Conservation (phyloP, 2,888 invertebrate species). For the Machimus atricapillus region DNA sequence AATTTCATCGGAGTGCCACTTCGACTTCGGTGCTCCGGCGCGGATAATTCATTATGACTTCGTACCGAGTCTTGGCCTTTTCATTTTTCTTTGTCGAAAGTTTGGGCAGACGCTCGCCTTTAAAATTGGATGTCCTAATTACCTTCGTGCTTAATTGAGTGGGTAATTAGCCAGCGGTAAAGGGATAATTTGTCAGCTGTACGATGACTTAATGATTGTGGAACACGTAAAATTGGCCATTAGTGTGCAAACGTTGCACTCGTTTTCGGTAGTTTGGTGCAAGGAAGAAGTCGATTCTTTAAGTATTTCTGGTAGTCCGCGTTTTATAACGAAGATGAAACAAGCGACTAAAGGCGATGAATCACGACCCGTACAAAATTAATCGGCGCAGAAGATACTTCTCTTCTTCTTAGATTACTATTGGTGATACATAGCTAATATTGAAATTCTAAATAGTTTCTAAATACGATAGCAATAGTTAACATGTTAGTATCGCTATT, state of each 20-base stretch:
- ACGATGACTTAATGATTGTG: background rate
- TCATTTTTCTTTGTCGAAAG: background rate
- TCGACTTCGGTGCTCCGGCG: background rate
- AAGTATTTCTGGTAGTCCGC: no score
- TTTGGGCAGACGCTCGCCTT: background rate
- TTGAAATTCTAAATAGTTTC: no score
- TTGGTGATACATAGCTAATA: no score
- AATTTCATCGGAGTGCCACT: background rate
- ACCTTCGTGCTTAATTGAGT: background rate
- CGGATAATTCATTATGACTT: background rate
- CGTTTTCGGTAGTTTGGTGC: background rate
- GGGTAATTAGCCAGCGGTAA: background rate
- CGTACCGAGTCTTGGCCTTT: background rate
- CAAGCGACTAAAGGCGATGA: no score
- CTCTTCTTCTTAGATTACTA: no score
- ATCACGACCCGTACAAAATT: no score
- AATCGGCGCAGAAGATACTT: no score
- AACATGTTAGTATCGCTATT: no score
- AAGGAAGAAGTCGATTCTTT: background rate
- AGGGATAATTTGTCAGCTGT: background rate
- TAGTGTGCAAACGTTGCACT: background rate
- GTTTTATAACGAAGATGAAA: no score
- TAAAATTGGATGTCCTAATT: background rate
- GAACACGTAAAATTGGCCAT: background rate
- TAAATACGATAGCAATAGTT: no score